A percentile compares a stretch with the other conserved stretches of the same genome.
Conservation (phyloP, 2,113 vertebrate species). For the Menura novaehollandiae region DNA sequence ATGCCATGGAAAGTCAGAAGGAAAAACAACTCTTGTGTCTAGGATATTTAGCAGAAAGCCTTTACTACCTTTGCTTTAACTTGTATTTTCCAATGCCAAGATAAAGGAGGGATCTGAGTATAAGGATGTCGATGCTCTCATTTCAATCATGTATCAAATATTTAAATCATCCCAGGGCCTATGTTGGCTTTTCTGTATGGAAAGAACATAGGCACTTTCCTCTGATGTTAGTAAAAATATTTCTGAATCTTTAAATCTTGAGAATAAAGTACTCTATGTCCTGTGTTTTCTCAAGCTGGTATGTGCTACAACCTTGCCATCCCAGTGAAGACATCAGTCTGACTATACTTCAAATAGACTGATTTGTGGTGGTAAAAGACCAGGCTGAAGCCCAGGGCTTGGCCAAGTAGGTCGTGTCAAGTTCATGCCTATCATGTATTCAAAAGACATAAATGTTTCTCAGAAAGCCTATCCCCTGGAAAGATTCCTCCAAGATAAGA, state of each 20-base stretch:
- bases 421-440: constrained; percentile 11
- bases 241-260: not conserved
- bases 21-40: not conserved
- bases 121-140: not conserved
- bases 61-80: not conserved
- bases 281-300: not conserved
- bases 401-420: constrained; percentile 4
- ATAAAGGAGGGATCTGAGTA: not conserved
- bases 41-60: not conserved
- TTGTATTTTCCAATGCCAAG: not conserved
- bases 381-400: not conserved
- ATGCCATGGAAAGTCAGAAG: not conserved
- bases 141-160: not conserved
- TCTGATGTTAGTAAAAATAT: not conserved
- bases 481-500: constrained; percentile 7
- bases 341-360: not conserved
- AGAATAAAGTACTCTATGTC: not conserved
- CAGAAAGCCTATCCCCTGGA: constrained; percentile 16
- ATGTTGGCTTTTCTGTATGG: not conserved
- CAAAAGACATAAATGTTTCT: constrained; percentile 23
- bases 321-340: not conserved
- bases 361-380: constrained; percentile 18
- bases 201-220: not conserved
- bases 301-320: not conserved
- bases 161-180: not conserved